phyloP scores from a whole-genome alignment of 2,797 vertebrate species.

The Sciurus carolinensis region DNA sequence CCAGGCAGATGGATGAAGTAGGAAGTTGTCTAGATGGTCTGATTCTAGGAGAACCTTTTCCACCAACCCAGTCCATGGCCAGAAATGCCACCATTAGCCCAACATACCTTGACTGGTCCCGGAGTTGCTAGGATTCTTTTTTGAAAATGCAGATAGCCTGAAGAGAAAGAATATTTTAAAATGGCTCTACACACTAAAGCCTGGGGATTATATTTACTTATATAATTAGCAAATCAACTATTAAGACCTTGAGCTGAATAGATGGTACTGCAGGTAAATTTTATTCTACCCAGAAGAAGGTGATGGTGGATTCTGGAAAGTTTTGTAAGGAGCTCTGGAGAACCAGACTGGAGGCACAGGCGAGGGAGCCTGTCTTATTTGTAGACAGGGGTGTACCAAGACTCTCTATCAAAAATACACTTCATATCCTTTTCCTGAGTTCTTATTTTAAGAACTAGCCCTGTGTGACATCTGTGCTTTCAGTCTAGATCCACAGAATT shows the following conservation, averaged over 20 bases:
- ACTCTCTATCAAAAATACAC: neutral
- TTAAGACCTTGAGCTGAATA: constrained; percentile 38
- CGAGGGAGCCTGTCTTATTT: neutral
- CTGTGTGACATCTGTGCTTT: neutral
- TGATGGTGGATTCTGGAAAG: neutral
- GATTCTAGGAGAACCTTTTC: neutral
- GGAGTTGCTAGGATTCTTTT: neutral
- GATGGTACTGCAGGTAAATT: neutral
- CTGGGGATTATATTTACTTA: neutral
- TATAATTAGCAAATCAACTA: constrained; percentile 39
- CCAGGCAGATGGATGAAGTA: neutral
- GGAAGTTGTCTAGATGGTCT: constrained; percentile 3
- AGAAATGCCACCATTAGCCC: neutral
- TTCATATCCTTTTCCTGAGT: neutral
- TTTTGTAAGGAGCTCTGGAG: too few relatives aligned
- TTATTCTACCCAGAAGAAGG: neutral
- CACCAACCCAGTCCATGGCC: neutral
- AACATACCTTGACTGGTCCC: neutral
- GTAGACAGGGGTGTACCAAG: neutral
- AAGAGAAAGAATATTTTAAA: constrained; percentile 17
- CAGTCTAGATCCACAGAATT: neutral
- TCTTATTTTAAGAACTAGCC: constrained; percentile 29
- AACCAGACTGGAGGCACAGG: neutral
- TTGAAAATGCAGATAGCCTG: neutral
- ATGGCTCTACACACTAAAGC: neutral